Conservation (phyloP, 2,113 vertebrate species). For the Corythornis vintsioides region DNA sequence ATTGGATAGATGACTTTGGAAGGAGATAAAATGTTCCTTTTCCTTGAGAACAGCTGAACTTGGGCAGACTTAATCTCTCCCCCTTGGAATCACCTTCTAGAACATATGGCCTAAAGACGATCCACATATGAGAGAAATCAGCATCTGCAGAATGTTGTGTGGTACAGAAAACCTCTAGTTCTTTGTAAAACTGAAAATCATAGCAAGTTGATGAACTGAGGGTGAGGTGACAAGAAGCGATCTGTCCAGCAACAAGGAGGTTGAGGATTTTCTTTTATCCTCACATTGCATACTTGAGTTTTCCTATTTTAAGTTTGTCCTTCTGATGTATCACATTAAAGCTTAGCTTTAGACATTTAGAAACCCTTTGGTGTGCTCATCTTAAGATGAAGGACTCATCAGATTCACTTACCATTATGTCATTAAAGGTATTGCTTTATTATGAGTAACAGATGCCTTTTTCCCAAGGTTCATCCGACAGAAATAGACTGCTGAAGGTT, state of each 20-base stretch:
- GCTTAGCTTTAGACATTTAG: not conserved
- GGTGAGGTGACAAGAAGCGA: not conserved
- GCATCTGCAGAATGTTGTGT: accelerated
- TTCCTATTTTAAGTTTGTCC: not conserved
- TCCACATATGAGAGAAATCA: not conserved
- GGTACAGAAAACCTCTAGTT: not conserved
- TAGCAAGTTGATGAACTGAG: not conserved
- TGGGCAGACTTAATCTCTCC: not conserved
- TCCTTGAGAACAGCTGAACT: not conserved
- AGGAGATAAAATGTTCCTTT: not conserved
- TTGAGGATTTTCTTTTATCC: not conserved
- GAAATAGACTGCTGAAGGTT: not conserved
- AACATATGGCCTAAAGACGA: not conserved
- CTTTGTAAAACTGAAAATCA: not conserved
- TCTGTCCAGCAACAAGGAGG: not conserved
- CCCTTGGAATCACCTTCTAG: not conserved
- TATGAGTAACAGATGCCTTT: not conserved
- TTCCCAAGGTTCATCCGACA: not conserved
- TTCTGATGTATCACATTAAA: not conserved
- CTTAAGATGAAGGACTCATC: not conserved
- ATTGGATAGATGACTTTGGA: not conserved
- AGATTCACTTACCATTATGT: not conserved
- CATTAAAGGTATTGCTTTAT: not conserved
- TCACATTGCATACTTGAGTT: not conserved
- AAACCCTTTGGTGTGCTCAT: not conserved